phyloP scores from a whole-genome alignment of 2,113 vertebrate species.

The Dascyllus trimaculatus region DNA sequence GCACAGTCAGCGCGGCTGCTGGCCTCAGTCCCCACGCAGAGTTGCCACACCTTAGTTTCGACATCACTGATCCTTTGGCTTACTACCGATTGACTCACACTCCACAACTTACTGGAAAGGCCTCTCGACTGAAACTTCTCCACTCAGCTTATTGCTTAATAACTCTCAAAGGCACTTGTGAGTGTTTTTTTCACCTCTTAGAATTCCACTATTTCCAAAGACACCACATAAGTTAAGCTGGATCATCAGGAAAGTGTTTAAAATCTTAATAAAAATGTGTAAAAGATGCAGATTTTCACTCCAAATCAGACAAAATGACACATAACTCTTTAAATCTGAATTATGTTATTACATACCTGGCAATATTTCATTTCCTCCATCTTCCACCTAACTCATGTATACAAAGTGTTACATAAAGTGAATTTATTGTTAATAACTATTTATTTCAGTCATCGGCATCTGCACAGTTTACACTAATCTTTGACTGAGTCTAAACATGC shows the following conservation, averaged over 20 bases:
- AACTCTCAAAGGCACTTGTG: not conserved
- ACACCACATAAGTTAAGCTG: not conserved
- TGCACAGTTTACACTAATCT: too few relatives aligned
- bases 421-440: too few relatives aligned
- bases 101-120: constrained; percentile 57
- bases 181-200: not conserved
- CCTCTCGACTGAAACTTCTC: not conserved
- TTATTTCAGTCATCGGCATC: too few relatives aligned
- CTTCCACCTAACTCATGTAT: too few relatives aligned
- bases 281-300: too few relatives aligned
- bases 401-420: too few relatives aligned
- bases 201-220: not conserved
- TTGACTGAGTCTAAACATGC: too few relatives aligned
- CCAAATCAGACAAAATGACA: too few relatives aligned
- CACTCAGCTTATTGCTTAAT: constrained; percentile 29
- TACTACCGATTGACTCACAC: constrained; percentile 68
- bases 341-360: too few relatives aligned
- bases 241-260: not conserved
- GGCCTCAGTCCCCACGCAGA: constrained; percentile 32
- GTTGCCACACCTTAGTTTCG: constrained; percentile 80
- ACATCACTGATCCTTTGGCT: constrained; percentile 64
- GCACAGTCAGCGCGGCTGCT: constrained; percentile 52
- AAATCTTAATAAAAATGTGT: not conserved
- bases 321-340: too few relatives aligned
- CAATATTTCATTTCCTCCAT: too few relatives aligned